A percentile compares a stretch with the other conserved stretches of the same genome.
phyloP scores from a whole-genome alignment of 2,797 vertebrate genomes.

The Argya squamiceps region DNA sequence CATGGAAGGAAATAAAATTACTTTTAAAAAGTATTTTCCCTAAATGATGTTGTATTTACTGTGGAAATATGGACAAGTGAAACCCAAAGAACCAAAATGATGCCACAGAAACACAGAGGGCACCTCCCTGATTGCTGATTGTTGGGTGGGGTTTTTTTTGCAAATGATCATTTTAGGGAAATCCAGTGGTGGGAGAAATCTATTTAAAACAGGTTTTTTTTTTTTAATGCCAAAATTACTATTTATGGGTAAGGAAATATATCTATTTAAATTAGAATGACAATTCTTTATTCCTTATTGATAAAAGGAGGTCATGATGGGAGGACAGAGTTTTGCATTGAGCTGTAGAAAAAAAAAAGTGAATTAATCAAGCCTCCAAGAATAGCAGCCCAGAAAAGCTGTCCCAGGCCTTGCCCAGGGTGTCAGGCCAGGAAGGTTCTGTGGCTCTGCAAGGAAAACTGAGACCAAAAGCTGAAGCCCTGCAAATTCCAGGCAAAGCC shows the following conservation, averaged over 20 bases:
- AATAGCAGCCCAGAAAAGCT: neutral
- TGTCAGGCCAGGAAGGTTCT: neutral
- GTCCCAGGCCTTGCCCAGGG: neutral
- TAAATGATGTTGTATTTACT: rapidly evolving
- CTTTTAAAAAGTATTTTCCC: rapidly evolving
- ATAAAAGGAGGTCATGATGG: neutral
- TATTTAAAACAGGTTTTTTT: neutral
- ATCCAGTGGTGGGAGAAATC: rapidly evolving
- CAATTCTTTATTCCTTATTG: neutral
- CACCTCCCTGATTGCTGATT: neutral
- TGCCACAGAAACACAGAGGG: neutral
- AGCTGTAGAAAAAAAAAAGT: neutral
- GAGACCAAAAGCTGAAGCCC: neutral
- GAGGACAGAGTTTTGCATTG: neutral
- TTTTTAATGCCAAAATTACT: neutral
- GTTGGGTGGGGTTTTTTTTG: neutral
- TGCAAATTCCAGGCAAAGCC: neutral
- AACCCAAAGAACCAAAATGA: neutral
- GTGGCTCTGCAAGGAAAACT: neutral
- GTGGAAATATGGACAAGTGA: neutral
- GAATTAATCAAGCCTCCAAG: neutral
- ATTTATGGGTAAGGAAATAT: rapidly evolving
- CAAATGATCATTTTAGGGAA: neutral
- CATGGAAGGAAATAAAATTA: rapidly evolving
- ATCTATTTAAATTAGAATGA: neutral